Evolutionary conservation across 2,888 invertebrate genomes (phyloP), one percentile per base, ranked within the genome.

Genomic region (Scaptomyza caliginosa): DNA sequence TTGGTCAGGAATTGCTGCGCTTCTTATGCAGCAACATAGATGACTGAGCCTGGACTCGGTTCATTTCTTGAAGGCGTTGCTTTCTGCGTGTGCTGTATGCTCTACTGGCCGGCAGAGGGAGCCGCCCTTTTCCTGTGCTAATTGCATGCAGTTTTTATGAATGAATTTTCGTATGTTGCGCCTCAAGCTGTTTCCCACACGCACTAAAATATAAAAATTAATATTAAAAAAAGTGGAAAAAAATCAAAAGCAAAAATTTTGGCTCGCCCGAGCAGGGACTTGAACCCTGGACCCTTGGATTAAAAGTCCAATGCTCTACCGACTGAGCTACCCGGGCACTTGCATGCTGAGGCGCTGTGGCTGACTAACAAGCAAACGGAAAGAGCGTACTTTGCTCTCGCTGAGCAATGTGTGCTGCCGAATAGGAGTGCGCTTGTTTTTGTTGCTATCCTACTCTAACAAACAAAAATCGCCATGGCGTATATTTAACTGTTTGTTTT

Each of bases 231-330:
- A 48, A 13, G 24, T 13, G 3, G 5, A 3, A 28, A 39, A 56
- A 30, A 42, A 50, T 51, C 23, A 6, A 24, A 23, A 30, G n/a
- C 32, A 45, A 76, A 65, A 68, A 77, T 54, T 0, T 11, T 38
- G 40, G 52, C 7, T 65, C 90, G 91, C 91, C 91, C 90, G 90
- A 90, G 89, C 89, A 90, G 90, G 90, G 91, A 91, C 90, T 91
- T 90, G 91, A 91, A 91, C 91, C 91, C 91, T 90, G 91, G 91
- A 91, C 91, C 91, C 91, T 91, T 91, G 91, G 91, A 91, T 91
- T 91, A 91, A 91, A 91, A 91, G 91, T 91, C 91, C 91, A 91
- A 91, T 91, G 91, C 91, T 90, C 90, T 91, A 91, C 90, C 91
- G 90, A 91, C 91, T 91, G 91, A 90, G 91, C 91, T 90, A 91